Percentiles rank a stretch among this genome's conserved stretches.
Conservation (phyloP, 2,113 vertebrate genomes). For the Chloropsis cyanopogon region DNA sequence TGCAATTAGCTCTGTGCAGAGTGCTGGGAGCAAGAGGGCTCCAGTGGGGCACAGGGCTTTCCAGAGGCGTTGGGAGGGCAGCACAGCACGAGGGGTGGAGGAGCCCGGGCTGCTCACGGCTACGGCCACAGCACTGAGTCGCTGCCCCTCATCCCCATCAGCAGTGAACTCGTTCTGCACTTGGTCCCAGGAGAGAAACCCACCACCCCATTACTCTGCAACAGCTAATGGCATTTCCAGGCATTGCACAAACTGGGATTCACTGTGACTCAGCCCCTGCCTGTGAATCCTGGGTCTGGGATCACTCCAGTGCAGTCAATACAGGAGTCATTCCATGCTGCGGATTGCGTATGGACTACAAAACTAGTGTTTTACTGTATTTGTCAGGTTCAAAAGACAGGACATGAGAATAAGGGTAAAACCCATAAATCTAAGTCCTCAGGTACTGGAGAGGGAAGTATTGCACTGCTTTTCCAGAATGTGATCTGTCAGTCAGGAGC, state of each 20-base stretch:
- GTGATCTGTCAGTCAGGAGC: neutral
- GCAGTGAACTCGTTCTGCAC: neutral
- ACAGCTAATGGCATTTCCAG: neutral
- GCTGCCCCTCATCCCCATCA: neutral
- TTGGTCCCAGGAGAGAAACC: neutral
- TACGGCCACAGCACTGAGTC: neutral
- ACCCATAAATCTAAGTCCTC: neutral
- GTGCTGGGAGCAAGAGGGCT: neutral
- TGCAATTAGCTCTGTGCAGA: neutral
- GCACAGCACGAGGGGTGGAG: fast-evolving
- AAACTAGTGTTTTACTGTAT: neutral
- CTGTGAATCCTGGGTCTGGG: neutral
- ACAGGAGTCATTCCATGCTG: neutral
- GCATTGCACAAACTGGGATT: neutral
- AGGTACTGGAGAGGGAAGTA: neutral
- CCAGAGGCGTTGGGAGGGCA: neutral
- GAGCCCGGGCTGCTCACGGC: neutral
- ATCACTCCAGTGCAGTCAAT: neutral
- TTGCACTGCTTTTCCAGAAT: neutral
- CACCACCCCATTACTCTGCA: neutral
- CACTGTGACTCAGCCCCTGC: neutral
- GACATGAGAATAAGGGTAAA: neutral
- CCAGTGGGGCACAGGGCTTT: neutral
- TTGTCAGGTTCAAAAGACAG: neutral
- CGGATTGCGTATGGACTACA: neutral